Base-by-base conservation (phyloP, 2,888 invertebrate genomes). In the Allygus modestus region DNA sequence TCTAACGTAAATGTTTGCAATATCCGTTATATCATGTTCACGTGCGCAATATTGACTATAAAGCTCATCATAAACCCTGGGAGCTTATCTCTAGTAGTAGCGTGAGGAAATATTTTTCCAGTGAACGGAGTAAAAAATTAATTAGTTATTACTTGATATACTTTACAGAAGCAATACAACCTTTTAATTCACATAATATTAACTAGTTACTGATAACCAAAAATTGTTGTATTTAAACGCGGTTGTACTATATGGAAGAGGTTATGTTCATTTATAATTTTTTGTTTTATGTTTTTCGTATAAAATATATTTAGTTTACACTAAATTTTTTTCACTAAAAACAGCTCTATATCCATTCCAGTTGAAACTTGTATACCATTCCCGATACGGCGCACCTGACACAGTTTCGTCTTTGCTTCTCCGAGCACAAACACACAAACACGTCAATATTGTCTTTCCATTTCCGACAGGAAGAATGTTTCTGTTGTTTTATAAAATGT, bases 391-490 rank as follows among this genome's bases (percentile, higher is more conserved):
- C 17, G 46, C 46, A 28, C 65, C 65, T 65, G 65, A 65, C 65
- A 65, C 31, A 65, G 26, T 65, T 65, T 65, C 65, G 12, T 65
- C 65, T 28, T 31, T 12, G 0, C 31, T 28, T 65, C 28, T 31
- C 26, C 15, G 12, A 28, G 23, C 23, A 54, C 20, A 54, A 54
- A 54, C 54, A 54, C 20, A 65, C 31, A 65, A 58, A 58, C 58
- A 58, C 4, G 58, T 9, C 58, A 65, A 65, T 65, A 65, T 65
- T 65, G 65, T 65, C 65, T 65, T 65, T 65, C 65, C 65, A 65
- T 65, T 65, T 65, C 65, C 65, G 9, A 28, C 1, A 17, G 31
- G 31, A 65, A 31, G 15, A 65, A 26, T 5, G 5, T 65, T 65
- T 20, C 20, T 54, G 4, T 23, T 31, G 65, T 65, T 31, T 28